Evolutionary conservation across 2,113 vertebrate genomes (phyloP), one percentile per base, ranked within the genome.

Genomic region (Rhinolophus sinicus): DNA sequence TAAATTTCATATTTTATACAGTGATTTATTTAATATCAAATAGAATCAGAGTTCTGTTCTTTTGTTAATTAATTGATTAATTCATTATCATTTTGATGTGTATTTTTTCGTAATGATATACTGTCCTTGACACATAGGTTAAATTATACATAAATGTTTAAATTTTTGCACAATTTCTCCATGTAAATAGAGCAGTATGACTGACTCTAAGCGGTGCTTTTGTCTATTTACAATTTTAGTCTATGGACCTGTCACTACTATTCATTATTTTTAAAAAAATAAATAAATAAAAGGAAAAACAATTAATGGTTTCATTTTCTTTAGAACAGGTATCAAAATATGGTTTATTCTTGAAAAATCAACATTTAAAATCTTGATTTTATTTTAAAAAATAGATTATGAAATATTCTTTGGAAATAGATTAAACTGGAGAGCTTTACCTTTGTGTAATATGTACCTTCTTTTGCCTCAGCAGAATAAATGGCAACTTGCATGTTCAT

Each of bases 1-100:
- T 75, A 54, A 94, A 38, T 2, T 44, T 58, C 6, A 54, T 87
- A 62, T 87, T 97, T 96, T 97, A 80, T n/a, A 35, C n/a, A 82
- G 35, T 69, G 19, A 73, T 94, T 96, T 26, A 86, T 67, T 80
- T 60, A 1, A 86, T 65, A 62, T 96, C 0, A n/a, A 88, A 64
- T 86, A 89, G 24, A 85, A 85, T 86, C 1, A 15, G 7, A 47
- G 22, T 52, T 21, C 22, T 90, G 14, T n/a, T 52, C 28, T 92
- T 96, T 47, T 62, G 12, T 54, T 93, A 73, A 60, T 54, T 93
- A 73, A 60, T 52, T 75, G 3, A 60, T 52, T 76, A 52, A 54
- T 88, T 85, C 15, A 65, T 58, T 86, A 33, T 35, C 33, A 52
- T 72, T 80, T 81, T 52, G 11, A 30, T 82, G 18, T 52, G n/a